Percentiles rank a stretch among this genome's conserved stretches.
Conservation (phyloP, 92 coral and sea anemone genomes). For the Plumapathes pennacea region DNA sequence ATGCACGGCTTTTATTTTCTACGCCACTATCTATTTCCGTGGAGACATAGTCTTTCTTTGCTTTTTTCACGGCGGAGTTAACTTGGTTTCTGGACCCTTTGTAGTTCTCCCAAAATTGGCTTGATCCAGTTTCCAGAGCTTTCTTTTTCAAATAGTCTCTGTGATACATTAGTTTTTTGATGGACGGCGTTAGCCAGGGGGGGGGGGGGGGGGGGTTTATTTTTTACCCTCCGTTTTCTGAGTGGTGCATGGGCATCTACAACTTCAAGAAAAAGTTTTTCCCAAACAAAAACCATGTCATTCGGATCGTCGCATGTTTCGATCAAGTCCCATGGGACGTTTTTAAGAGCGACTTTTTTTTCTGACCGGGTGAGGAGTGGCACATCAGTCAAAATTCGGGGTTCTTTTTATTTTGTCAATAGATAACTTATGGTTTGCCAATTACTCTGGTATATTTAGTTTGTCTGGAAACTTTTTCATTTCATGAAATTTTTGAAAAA, state of each 20-base stretch:
- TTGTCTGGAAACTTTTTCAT: no score
- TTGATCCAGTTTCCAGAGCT: conserved; percentile 14
- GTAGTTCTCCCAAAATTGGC: not conserved
- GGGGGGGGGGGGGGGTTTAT: conserved; percentile 44
- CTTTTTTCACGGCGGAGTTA: conserved; percentile 24
- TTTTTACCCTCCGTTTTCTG: conserved; percentile 25
- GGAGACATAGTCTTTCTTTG: conserved; percentile 14
- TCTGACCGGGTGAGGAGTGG: no score
- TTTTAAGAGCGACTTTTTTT: no score
- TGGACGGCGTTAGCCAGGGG: conserved; percentile 45
- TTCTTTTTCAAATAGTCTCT: conserved; percentile 22
- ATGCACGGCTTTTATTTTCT: conserved; percentile 10
- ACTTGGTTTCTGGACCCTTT: conserved; percentile 34
- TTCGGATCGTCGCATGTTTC: conserved; percentile 16
- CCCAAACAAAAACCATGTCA: conserved; percentile 15
- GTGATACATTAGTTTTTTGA: conserved; percentile 37
- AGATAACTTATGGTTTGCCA: no score
- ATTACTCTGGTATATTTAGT: no score
- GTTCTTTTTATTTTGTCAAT: no score
- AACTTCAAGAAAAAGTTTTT: conserved; percentile 19
- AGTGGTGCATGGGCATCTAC: conserved; percentile 45
- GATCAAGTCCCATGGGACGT: conserved; percentile 26
- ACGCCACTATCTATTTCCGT: conserved; percentile 5
- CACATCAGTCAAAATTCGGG: no score
- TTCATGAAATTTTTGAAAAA: no score